Conservation (phyloP, 2,888 invertebrate species). For the Pterostichus madidus region DNA sequence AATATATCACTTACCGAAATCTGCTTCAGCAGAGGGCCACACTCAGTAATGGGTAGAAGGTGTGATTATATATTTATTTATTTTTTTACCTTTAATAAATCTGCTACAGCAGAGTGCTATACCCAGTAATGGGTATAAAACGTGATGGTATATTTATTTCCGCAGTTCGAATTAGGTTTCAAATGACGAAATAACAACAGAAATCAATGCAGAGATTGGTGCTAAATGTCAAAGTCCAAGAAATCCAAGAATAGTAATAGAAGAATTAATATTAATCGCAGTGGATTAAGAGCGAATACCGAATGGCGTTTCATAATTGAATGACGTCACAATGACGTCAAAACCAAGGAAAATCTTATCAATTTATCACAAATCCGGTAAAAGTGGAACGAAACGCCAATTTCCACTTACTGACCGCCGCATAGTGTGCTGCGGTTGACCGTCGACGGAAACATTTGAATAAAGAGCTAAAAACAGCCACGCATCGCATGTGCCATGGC, state of each 20-base stretch:
- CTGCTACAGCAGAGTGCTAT: no score
- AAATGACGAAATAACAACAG: neutral
- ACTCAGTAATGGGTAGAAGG: no score
- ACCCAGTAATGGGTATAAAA: no score
- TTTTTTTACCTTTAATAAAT: no score
- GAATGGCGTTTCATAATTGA: neutral
- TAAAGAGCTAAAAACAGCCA: slow-evolving; percentile 24
- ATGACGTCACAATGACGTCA: neutral
- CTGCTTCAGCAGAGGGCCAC: no score
- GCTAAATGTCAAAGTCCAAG: neutral
- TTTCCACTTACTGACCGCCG: neutral
- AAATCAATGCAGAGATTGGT: neutral
- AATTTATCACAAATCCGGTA: slow-evolving; percentile 7
- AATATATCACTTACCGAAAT: no score
- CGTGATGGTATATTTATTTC: no score
- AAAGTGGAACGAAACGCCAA: slow-evolving; percentile 1
- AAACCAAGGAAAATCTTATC: neutral
- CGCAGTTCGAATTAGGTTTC: no score
- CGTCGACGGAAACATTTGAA: slow-evolving; percentile 13
- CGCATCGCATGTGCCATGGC: slow-evolving; percentile 5
- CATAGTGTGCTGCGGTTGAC: neutral
- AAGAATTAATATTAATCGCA: neutral
- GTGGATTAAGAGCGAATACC: neutral
- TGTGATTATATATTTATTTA: no score
- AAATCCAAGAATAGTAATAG: neutral